Evolutionary conservation across 2,888 invertebrate species (phyloP).

Genomic region (Dasysyrphus albostriatus): DNA sequence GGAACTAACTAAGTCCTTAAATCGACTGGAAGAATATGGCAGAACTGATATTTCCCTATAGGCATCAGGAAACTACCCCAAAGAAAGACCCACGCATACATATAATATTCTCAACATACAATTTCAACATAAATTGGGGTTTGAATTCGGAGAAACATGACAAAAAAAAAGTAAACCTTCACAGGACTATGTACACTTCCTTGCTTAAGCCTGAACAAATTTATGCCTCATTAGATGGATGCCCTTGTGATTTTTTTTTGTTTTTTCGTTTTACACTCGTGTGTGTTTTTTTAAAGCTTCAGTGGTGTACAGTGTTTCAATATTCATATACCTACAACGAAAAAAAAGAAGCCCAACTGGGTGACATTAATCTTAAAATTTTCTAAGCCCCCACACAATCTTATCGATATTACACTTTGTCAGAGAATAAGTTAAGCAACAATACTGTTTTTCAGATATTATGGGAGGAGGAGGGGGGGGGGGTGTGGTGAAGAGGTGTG

Average conservation of each 20-base stretch:
- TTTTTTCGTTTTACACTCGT: constrained; percentile 12
- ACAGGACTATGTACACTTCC: constrained; percentile 21
- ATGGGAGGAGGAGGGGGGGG: too few relatives aligned
- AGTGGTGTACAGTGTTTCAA: constrained; percentile 31
- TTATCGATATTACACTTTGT: constrained; percentile 37
- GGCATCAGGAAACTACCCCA: constrained; percentile 42
- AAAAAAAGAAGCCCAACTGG: constrained; percentile 29
- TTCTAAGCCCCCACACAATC: constrained; percentile 19
- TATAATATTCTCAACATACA: constrained; percentile 34
- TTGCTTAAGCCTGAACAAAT: constrained; percentile 34
- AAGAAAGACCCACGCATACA: neutral
- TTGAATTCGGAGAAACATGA: constrained; percentile 29
- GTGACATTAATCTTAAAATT: constrained; percentile 56
- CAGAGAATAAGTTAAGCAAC: constrained; percentile 24
- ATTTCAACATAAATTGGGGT: constrained; percentile 45
- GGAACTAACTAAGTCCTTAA: constrained; percentile 55
- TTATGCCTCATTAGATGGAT: constrained; percentile 64
- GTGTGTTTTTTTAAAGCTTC: constrained; percentile 32
- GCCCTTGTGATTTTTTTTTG: constrained; percentile 41
- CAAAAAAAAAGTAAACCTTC: constrained; percentile 12
- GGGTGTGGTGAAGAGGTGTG: constrained; percentile 1
- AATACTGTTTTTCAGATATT: constrained; percentile 20
- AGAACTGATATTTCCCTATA: constrained; percentile 56
- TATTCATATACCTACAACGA: constrained; percentile 43
- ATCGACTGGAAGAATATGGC: constrained; percentile 48